Evolutionary conservation across 2,888 invertebrate genomes (phyloP), one percentile per base, ranked within the genome.

Genomic region (Pseudanteris insignis): DNA sequence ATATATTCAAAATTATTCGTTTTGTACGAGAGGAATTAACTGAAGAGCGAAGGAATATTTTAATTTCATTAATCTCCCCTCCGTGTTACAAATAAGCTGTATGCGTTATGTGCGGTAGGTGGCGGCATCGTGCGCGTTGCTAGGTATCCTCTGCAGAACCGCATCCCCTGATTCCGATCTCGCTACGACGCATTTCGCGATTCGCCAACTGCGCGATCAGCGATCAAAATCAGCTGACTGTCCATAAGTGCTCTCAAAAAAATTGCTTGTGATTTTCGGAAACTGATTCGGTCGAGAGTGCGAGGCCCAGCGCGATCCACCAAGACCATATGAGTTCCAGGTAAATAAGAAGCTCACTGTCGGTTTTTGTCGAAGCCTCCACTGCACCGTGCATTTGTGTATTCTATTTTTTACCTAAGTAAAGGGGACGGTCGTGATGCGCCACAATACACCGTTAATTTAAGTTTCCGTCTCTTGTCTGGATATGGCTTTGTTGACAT

Each of bases 201-300:
- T 53, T 50, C 36, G 33, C 43, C 37, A 57, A 18, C 24, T 41
- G 34, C n/a, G n/a, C 21, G 36, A 41, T 30, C 28, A 28, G 43
- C 34, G 46, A 46, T 51, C 41, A 32, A 34, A 51, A 51, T 59
- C 59, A 51, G 59, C 51, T 51, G 59, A 59, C 46, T 34, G 30
- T 30, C 25, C 15, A 12, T 14, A 14, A 44, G 46, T 21, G 32
- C 24, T 57, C 14, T 30, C 36, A 34, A 34, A 26, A 38, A 26
- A 32, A 38, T 14, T 37, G 18, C 9, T 53, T 24, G 3, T 41
- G 28, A 21, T 13, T 36, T 53, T 11, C n/a, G n/a, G n/a, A n/a
- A n/a, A n/a, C n/a, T n/a, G n/a, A n/a, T n/a, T 6, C 43, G 28
- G 36, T 2, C 24, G 2, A 30, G 5, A 21, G 2, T 8, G 13